Conservation (phyloP, 2,797 vertebrate genomes). For the Pipistrellus pygmaeus region DNA sequence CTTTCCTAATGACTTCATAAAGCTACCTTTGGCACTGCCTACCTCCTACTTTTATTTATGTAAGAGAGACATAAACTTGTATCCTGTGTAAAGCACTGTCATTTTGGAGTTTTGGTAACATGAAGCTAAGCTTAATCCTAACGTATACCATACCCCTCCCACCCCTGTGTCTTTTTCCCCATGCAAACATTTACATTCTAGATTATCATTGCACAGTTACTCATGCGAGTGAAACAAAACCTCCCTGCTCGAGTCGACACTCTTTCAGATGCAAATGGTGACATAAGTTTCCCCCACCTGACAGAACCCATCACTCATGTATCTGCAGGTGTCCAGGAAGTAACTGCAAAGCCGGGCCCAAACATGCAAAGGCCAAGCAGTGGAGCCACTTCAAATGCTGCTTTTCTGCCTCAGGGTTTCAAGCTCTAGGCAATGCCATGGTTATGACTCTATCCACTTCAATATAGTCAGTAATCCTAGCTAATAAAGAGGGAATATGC, state of each 20-base stretch:
- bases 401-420: neutral
- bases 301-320: too few species aligned
- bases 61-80: neutral
- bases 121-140: neutral
- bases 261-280: neutral
- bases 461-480: neutral
- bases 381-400: neutral
- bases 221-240: neutral
- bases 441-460: neutral
- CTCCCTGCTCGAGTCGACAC: neutral
- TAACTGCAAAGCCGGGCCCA: neutral
- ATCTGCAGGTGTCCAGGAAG: neutral
- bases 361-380: neutral
- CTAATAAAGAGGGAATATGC: too few species aligned
- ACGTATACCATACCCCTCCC: neutral
- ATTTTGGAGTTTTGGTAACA: neutral
- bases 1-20: neutral
- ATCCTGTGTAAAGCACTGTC: neutral
- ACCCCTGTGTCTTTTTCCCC: neutral
- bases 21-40: neutral
- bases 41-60: neutral
- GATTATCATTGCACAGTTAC: neutral
- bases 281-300: neutral
- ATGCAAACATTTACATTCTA: neutral
- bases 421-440: neutral